Evolutionary conservation across 2,888 invertebrate species (phyloP).

Genomic region (Andricus curvator): DNA sequence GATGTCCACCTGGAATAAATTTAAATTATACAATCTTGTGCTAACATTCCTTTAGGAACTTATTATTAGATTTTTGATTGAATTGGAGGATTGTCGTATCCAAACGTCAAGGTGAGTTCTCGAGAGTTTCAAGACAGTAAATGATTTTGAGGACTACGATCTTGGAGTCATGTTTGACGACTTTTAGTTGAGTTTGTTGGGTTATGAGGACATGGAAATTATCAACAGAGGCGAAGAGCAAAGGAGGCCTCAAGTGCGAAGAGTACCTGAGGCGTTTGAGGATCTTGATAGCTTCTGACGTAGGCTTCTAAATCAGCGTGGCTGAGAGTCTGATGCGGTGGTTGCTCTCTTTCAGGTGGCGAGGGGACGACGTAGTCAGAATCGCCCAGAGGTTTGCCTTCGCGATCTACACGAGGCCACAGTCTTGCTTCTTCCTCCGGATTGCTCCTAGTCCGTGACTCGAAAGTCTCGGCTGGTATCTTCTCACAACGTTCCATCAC

Average conservation of each 20-base stretch:
- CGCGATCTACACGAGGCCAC: slow-evolving; percentile 82
- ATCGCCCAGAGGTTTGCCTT: slow-evolving; percentile 83
- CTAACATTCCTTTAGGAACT: neutral
- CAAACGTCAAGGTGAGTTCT: neutral
- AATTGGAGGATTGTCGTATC: neutral
- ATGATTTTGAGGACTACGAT: neutral
- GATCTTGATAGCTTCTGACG: slow-evolving; percentile 82
- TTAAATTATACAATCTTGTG: slow-evolving; percentile 24
- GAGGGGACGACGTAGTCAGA: slow-evolving; percentile 85
- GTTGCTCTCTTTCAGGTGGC: slow-evolving; percentile 84
- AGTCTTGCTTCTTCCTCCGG: slow-evolving; percentile 77
- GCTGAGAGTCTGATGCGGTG: slow-evolving; percentile 78
- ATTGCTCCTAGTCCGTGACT: slow-evolving; percentile 76
- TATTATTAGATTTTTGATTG: neutral
- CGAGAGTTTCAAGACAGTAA: neutral
- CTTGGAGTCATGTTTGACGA: neutral
- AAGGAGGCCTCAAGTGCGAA: slow-evolving; percentile 27
- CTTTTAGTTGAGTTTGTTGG: neutral
- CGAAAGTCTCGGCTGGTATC: slow-evolving; percentile 81
- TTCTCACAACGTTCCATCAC: slow-evolving; percentile 86
- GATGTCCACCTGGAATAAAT: slow-evolving; percentile 70
- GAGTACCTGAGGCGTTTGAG: slow-evolving; percentile 70
- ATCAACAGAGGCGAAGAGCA: slow-evolving; percentile 17
- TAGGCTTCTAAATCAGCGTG: slow-evolving; percentile 87
- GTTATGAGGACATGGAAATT: slow-evolving; percentile 22